Conservation (phyloP, 2,888 invertebrate species). For the Drosophila suboccidentalis region DNA sequence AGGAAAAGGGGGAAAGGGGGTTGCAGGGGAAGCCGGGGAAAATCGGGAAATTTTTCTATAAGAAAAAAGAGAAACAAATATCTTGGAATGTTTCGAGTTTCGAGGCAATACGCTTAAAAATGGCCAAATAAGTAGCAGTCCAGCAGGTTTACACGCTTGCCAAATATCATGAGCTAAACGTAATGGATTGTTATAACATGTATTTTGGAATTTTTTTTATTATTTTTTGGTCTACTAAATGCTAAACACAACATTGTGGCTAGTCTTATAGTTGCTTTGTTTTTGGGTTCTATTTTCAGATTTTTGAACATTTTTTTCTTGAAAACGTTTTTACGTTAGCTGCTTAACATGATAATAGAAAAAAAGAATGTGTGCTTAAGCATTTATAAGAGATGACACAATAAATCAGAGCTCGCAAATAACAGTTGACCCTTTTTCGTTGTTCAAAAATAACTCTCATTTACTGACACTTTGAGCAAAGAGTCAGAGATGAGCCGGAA, state of each 20-base stretch:
- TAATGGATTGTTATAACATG: background rate
- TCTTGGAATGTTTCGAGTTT: slow-evolving; percentile 32
- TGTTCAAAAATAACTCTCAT: no score
- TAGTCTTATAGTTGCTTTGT: slow-evolving; percentile 65
- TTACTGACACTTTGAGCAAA: no score
- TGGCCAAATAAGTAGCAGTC: slow-evolving; percentile 2
- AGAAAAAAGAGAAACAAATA: background rate
- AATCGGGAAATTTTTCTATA: background rate
- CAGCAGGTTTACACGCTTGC: slow-evolving; percentile 10
- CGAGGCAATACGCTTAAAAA: slow-evolving; percentile 5
- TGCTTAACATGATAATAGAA: slow-evolving; percentile 18
- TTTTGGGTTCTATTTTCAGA: slow-evolving; percentile 5
- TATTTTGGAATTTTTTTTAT: background rate
- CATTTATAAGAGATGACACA: slow-evolving; percentile 16
- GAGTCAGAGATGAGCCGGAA: no score
- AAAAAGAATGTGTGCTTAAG: background rate
- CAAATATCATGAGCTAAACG: slow-evolving; percentile 11
- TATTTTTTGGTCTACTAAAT: slow-evolving; percentile 42
- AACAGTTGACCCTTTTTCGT: no score
- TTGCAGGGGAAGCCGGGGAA: background rate
- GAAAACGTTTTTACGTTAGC: slow-evolving; percentile 9
- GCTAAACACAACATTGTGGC: slow-evolving; percentile 67
- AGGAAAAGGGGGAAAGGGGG: slow-evolving; percentile 4
- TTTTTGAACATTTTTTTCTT: slow-evolving; percentile 3
- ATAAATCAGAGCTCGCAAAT: no score